A percentile compares a stretch with the other conserved stretches of the same genome.
These are phyloP conservation scores for Loxodonta africana DNA, from an alignment of 2,113 vertebrate species.

Conservation along the genomic window DNA sequence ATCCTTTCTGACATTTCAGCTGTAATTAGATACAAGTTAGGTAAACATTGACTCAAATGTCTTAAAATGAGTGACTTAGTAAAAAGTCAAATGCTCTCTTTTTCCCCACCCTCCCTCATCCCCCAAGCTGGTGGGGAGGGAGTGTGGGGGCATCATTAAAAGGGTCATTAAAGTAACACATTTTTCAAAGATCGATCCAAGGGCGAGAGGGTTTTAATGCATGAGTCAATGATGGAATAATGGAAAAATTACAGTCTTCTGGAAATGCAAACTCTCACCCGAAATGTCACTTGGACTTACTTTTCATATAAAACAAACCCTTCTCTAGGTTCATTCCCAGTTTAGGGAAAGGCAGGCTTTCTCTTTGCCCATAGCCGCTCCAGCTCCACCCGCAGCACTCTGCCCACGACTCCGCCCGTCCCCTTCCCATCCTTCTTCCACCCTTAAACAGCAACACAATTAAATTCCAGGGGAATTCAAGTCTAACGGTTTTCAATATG, in stretches of 20 bases:
- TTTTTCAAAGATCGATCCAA: neutral
- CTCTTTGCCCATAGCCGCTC: fast-evolving
- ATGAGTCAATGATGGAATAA: neutral
- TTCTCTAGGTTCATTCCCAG: neutral
- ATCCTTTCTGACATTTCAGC: neutral
- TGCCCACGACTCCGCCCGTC: neutral
- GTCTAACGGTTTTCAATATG: neutral
- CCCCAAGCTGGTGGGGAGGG: neutral
- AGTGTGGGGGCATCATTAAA: neutral
- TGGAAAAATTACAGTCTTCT: neutral
- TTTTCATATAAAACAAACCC: neutral
- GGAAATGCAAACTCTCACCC: neutral
- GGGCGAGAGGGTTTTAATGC: neutral
- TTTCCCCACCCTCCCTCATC: neutral
- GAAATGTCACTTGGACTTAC: neutral
- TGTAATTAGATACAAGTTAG: neutral
- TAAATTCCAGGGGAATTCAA: fast-evolving
- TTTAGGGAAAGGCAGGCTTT: fast-evolving
- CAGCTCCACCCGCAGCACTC: neutral
- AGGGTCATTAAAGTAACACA: neutral
- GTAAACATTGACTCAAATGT: neutral
- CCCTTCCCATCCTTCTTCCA: fast-evolving
- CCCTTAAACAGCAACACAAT: neutral
- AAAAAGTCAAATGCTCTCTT: neutral
- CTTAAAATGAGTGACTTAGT: neutral